phyloP scores from a whole-genome alignment of 2,113 vertebrate species.

The Rissa tridactyla region DNA sequence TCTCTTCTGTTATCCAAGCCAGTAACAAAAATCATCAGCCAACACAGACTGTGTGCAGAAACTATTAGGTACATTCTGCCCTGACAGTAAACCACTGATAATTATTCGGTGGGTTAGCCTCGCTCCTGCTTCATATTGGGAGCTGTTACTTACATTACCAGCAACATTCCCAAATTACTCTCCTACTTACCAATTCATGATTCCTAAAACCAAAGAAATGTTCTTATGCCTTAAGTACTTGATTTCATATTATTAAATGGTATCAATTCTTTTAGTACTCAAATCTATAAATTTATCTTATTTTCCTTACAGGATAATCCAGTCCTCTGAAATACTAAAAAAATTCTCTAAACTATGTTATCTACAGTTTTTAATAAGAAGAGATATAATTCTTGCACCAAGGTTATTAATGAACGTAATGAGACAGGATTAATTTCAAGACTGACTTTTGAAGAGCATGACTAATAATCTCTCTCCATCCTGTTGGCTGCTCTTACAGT shows the following conservation, averaged over 20 bases:
- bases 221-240: background rate
- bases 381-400: background rate
- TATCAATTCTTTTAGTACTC: background rate
- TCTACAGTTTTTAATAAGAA: background rate
- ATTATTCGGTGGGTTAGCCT: background rate
- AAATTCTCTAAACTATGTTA: background rate
- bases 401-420: background rate
- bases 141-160: background rate
- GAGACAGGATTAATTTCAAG: background rate
- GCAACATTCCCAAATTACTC: background rate
- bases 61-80: background rate
- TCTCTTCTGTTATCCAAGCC: background rate
- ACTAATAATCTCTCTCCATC: background rate
- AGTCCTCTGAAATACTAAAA: background rate
- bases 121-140: fast-evolving
- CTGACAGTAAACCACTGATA: background rate
- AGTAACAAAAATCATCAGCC: background rate
- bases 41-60: fast-evolving
- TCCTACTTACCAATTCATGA: background rate
- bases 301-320: background rate
- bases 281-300: background rate
- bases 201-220: background rate
- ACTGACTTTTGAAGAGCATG: background rate
- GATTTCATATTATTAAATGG: background rate
- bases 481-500: background rate